These are phyloP conservation scores for Achatina immaculata DNA, from an alignment of 1,140 invertebrate genomes.

Conservation along the genomic window DNA sequence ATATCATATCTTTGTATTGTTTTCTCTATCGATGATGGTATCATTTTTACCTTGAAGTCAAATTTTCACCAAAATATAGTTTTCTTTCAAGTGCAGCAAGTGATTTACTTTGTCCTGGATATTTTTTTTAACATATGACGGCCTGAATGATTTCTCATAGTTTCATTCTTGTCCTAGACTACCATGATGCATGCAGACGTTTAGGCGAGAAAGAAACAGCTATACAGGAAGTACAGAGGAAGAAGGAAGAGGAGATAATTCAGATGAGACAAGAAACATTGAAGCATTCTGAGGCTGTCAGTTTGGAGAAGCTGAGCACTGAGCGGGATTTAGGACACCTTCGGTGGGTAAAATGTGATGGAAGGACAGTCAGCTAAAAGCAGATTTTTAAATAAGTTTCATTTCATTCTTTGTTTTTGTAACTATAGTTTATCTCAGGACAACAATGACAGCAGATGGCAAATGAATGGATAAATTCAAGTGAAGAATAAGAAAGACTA, in stretches of 20 bases:
- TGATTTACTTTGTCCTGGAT: not conserved
- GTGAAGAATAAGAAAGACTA: too few species aligned
- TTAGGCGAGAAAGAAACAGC: constrained; percentile 61
- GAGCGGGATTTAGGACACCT: constrained; percentile 50
- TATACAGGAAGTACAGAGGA: constrained; percentile 50
- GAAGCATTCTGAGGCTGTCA: constrained; percentile 43
- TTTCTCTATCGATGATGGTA: too few species aligned
- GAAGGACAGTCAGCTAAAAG: too few species aligned
- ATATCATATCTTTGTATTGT: too few species aligned
- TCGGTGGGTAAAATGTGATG: constrained; percentile 44
- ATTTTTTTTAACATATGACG: not conserved
- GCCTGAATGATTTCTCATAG: not conserved
- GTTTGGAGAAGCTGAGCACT: constrained; percentile 47
- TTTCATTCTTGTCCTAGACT: constrained; percentile 51
- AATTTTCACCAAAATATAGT: constrained; percentile 39
- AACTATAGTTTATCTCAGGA: too few species aligned
- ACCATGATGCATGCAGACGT: constrained; percentile 58
- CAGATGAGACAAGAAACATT: constrained; percentile 50
- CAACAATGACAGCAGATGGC: too few species aligned
- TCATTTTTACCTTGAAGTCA: too few species aligned
- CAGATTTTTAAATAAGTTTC: too few species aligned
- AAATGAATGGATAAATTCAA: too few species aligned
- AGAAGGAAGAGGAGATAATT: constrained; percentile 49
- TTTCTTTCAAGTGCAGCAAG: not conserved
- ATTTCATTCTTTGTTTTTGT: too few species aligned